Conservation (phyloP, 2,888 invertebrate species). For the Trachelus iudaicus region DNA sequence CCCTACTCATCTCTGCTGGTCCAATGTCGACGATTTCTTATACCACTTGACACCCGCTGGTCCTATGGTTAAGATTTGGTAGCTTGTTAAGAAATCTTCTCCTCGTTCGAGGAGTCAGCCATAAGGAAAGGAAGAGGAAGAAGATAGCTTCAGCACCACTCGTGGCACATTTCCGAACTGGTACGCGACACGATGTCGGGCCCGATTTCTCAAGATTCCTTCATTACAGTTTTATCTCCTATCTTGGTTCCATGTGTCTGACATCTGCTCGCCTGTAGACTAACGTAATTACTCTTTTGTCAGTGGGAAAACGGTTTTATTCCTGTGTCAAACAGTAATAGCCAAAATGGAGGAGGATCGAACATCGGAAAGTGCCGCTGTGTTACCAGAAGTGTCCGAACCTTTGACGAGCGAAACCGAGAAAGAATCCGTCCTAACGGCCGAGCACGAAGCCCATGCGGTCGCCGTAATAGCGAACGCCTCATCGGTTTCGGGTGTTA, state of each 20-base stretch:
- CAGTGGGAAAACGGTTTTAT: not conserved
- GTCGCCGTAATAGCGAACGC: constrained; percentile 57
- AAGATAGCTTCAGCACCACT: no score
- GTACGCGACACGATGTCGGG: no score
- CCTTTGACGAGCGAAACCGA: constrained; percentile 67
- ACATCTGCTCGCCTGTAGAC: constrained; percentile 7
- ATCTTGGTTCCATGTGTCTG: not conserved
- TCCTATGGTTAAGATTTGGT: no score
- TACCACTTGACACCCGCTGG: no score
- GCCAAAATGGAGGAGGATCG: constrained; percentile 66
- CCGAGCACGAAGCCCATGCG: constrained; percentile 49
- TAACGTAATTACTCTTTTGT: constrained; percentile 1
- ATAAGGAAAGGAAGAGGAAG: no score
- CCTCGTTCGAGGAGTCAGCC: no score
- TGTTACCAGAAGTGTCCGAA: constrained; percentile 69
- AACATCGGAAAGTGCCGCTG: constrained; percentile 67
- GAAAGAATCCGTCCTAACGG: constrained; percentile 53
- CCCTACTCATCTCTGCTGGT: no score
- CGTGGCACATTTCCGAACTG: no score
- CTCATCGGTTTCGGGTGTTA: constrained; percentile 65
- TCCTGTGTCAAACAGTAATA: constrained; percentile 21
- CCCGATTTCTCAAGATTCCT: no score
- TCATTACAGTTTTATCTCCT: no score
- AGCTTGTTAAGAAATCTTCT: no score
- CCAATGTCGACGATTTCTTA: no score